Percentiles rank a stretch among this genome's conserved stretches.
These are phyloP conservation scores for Portevinia maculata DNA, from an alignment of 2,888 invertebrate species.

Conservation along the genomic window DNA sequence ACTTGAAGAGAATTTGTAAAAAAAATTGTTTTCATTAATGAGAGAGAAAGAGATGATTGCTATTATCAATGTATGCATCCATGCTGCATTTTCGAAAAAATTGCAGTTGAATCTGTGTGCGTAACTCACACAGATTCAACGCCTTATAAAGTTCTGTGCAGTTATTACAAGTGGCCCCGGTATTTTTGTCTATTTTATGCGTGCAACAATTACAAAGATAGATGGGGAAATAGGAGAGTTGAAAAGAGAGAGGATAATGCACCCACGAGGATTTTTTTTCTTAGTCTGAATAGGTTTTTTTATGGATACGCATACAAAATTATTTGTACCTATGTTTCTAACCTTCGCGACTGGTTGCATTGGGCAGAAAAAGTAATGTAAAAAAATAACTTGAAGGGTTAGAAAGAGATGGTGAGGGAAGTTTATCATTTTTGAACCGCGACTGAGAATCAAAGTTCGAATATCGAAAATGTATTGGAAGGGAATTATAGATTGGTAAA, in stretches of 20 bases:
- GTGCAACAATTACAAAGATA: slow-evolving; percentile 60
- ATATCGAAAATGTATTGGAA: slow-evolving; percentile 61
- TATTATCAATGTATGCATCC: slow-evolving; percentile 37
- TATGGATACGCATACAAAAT: slow-evolving; percentile 55
- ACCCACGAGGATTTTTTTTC: slow-evolving; percentile 64
- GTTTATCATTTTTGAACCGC: slow-evolving; percentile 32
- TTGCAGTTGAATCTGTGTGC: slow-evolving; percentile 59
- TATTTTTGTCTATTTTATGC: slow-evolving; percentile 50
- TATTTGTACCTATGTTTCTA: slow-evolving; percentile 62
- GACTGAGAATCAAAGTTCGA: slow-evolving; percentile 51
- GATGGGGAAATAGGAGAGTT: slow-evolving; percentile 22
- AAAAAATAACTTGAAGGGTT: slow-evolving; percentile 42
- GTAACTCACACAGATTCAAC: slow-evolving; percentile 15
- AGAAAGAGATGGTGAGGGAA: slow-evolving; percentile 57
- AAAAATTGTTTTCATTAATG: slow-evolving; percentile 19
- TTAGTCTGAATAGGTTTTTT: slow-evolving; percentile 38
- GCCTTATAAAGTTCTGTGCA: slow-evolving; percentile 46
- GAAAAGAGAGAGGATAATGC: slow-evolving; percentile 55
- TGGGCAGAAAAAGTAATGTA: slow-evolving; percentile 45
- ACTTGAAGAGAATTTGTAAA: slow-evolving; percentile 48
- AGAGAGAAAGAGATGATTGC: slow-evolving; percentile 33
- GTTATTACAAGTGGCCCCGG: slow-evolving; percentile 72
- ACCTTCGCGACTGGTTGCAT: slow-evolving; percentile 73
- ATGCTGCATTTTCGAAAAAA: slow-evolving; percentile 70
- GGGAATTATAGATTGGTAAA: slow-evolving; percentile 39